Base-by-base conservation (phyloP, 2,888 invertebrate genomes). In the Papilio gigon region DNA sequence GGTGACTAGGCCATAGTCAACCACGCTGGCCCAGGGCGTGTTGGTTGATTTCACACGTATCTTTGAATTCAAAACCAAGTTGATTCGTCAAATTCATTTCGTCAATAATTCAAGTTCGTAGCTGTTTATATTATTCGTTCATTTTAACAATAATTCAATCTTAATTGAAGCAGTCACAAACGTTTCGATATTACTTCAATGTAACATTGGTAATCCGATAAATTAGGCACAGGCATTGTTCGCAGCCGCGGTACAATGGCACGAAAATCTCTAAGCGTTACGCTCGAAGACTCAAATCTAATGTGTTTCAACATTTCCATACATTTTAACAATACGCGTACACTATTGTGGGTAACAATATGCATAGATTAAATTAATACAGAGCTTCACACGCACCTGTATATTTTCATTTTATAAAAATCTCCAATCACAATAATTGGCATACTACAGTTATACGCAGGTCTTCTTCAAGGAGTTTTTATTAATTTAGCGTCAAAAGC, bases 141-240 rank as follows among this genome's bases (percentile, higher is more conserved):
- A 53, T n/a, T 53, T 56, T 56, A 25, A 50, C 47, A 25, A 37
- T 4, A 11, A 53, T 17, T 56, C n/a, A 56, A 30, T n/a, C 30
- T 56, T 27, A 56, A 56, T 30, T 17, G 30, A 56, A 30, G 8
- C 53, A n/a, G n/a, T 17, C 30, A 30, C 30, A 37, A 14, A 33
- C 47, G 30, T 44, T 47, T 62, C 27, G 30, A 62, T 20, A 62
- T 44, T 25, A 40, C 25, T 25, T 20, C 30, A 47, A 42, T 62
- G 20, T 44, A 47, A 50, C 20, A 35, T 50, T 35, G 25, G 25
- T 40, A 64, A 64, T 53, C 20, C 27, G 35, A 63, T 63, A 50
- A 53, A 64, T 56, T 64, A 17, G 50, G 40, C 25, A 53, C 64
- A 22, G 60, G 35, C 53, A 37, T 64, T 64, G 64, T 53, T 53